These are phyloP conservation scores for Ceratosolen solmsi DNA, from an alignment of 1,140 invertebrate species.

Conservation along the genomic window DNA sequence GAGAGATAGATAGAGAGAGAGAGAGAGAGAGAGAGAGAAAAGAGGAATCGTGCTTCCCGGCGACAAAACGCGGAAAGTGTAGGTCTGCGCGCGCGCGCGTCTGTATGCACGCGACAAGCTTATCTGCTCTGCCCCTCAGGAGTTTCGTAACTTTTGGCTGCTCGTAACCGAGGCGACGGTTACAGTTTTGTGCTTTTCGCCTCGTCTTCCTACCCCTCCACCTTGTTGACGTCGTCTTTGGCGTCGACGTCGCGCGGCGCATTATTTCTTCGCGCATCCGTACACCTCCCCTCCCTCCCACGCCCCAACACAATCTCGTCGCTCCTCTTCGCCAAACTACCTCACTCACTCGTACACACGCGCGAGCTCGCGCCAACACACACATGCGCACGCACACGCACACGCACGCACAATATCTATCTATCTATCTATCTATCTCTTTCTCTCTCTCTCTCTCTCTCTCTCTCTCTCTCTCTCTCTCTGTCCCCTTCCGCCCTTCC, in stretches of 20 bases:
- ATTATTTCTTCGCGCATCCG: conserved; percentile 18
- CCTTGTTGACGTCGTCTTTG: neutral
- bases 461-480: too few relatives aligned
- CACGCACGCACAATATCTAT: too few relatives aligned
- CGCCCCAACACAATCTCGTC: too few relatives aligned
- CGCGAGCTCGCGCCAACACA: too few relatives aligned
- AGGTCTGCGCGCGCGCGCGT: neutral
- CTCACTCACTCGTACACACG: too few relatives aligned
- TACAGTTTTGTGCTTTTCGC: conserved; percentile 25
- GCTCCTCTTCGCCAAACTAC: too few relatives aligned
- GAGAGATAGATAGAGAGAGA: neutral
- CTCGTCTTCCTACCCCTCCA: neutral
- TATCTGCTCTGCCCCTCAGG: conserved; percentile 14
- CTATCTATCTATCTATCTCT: too few relatives aligned
- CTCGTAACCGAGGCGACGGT: conserved; percentile 19
- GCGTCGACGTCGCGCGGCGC: too few relatives aligned
- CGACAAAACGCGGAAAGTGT: neutral
- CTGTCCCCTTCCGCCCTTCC: neutral
- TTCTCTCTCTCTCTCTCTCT: too few relatives aligned
- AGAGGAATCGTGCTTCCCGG: neutral
- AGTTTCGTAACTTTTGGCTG: conserved; percentile 34
- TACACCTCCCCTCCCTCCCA: neutral
- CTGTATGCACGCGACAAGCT: neutral
- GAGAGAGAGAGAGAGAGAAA: neutral
- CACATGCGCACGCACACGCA: too few relatives aligned